phyloP scores from a whole-genome alignment of 2,888 invertebrate genomes.

The Xanthia icteritia region DNA sequence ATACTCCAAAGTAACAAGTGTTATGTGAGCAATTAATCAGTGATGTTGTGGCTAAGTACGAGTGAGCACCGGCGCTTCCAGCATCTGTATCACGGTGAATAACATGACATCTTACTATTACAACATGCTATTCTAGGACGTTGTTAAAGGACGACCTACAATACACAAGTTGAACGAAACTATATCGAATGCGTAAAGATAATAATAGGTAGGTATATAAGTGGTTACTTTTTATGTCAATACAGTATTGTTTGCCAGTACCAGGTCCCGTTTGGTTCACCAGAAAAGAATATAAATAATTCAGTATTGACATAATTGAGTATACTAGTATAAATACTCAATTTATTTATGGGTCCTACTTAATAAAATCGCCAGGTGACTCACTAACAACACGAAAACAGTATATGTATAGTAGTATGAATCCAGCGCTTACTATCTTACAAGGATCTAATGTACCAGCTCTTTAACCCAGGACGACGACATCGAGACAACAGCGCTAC shows the following conservation, averaged over 20 bases:
- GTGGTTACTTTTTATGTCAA: background rate
- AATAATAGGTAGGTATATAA: too few relatives aligned
- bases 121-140: background rate
- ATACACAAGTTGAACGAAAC: background rate
- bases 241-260: background rate
- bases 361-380: background rate
- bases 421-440: background rate
- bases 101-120: background rate
- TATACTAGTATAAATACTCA: too few relatives aligned
- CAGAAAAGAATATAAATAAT: background rate
- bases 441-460: background rate
- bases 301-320: too few relatives aligned
- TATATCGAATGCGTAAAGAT: background rate
- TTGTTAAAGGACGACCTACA: background rate
- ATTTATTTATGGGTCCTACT: too few relatives aligned
- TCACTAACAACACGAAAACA: too few relatives aligned
- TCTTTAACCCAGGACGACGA: background rate
- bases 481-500: background rate
- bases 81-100: conserved; percentile 82
- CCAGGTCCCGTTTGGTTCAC: background rate
- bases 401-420: too few relatives aligned
- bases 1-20: conserved; percentile 5
- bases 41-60: conserved; percentile 85
- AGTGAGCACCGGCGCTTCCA: conserved; percentile 84
- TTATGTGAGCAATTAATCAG: conserved; percentile 38